Percentiles rank a stretch among this genome's conserved stretches.
These are phyloP conservation scores for Cremastinae sp. DNA, from an alignment of 2,888 invertebrate species.

Conservation along the genomic window DNA sequence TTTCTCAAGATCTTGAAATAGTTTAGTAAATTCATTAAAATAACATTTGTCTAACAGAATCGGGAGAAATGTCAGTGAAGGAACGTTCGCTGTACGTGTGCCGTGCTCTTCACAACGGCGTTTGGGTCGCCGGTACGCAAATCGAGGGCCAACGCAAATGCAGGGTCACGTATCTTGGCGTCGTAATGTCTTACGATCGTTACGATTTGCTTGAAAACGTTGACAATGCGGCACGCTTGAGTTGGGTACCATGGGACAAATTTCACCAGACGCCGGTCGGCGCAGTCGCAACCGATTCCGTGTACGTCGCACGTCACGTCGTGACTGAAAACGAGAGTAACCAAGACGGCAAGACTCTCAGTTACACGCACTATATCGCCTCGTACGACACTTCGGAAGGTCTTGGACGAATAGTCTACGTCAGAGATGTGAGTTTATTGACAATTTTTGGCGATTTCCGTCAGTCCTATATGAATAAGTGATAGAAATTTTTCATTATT, in stretches of 20 bases:
- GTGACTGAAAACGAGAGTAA: conserved; percentile 63
- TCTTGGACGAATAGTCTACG: conserved; percentile 86
- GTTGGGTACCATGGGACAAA: conserved; percentile 89
- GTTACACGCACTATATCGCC: conserved; percentile 85
- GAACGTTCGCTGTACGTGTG: conserved; percentile 85
- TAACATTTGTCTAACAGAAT: neutral
- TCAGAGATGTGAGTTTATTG: conserved; percentile 82
- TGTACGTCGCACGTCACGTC: conserved; percentile 81
- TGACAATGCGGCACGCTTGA: conserved; percentile 88
- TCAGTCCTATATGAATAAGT: no score
- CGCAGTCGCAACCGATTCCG: conserved; percentile 81
- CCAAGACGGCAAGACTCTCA: conserved; percentile 61
- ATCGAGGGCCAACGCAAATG: conserved; percentile 83
- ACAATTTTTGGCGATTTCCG: no score
- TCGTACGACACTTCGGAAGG: conserved; percentile 84
- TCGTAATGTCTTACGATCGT: conserved; percentile 82
- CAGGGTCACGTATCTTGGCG: conserved; percentile 84
- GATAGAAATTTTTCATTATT: no score
- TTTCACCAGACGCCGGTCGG: conserved; percentile 86
- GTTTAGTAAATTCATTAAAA: neutral
- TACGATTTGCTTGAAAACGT: conserved; percentile 90
- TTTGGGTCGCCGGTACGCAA: conserved; percentile 88
- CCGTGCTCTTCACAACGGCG: conserved; percentile 86
- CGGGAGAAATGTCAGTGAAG: conserved; percentile 6
- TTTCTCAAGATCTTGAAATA: no score